Percentiles rank a stretch among this genome's conserved stretches.
These are phyloP conservation scores for Ernsta delagoae DNA, from an alignment of 2,888 invertebrate species.

Conservation along the genomic window DNA sequence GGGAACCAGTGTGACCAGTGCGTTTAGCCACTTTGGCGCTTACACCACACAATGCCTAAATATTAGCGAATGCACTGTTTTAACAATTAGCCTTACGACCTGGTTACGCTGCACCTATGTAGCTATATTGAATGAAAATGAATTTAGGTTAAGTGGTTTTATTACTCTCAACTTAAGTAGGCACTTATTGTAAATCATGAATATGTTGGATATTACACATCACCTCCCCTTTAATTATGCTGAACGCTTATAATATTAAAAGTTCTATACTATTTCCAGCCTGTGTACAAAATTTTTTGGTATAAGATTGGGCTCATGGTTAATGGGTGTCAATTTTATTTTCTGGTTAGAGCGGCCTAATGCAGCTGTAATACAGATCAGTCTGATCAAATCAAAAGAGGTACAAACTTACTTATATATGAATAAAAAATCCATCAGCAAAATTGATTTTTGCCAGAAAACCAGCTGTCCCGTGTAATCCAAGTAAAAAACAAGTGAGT, in stretches of 20 bases:
- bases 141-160: slow-evolving; percentile 11
- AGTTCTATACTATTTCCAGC: no score
- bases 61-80: slow-evolving; percentile 26
- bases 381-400: no score
- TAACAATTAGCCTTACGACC: slow-evolving; percentile 19
- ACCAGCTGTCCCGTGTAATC: slow-evolving; percentile 20
- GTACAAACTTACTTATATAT: neutral
- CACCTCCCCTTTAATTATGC: no score
- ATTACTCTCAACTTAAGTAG: no score
- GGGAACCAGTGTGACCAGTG: slow-evolving; percentile 45
- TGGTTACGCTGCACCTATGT: neutral
- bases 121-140: neutral
- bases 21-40: slow-evolving; percentile 28
- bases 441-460: slow-evolving; percentile 20
- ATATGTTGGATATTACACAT: no score
- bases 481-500: slow-evolving; percentile 29
- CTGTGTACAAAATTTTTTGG: no score
- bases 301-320: no score
- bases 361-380: no score
- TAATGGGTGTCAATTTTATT: no score
- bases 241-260: no score
- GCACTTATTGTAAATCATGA: no score
- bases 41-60: slow-evolving; percentile 25
- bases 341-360: no score
- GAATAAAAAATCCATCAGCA: neutral